A percentile compares a stretch with the other conserved stretches of the same genome.
phyloP scores from a whole-genome alignment of 2,888 invertebrate species.

The Lobophora halterata region DNA sequence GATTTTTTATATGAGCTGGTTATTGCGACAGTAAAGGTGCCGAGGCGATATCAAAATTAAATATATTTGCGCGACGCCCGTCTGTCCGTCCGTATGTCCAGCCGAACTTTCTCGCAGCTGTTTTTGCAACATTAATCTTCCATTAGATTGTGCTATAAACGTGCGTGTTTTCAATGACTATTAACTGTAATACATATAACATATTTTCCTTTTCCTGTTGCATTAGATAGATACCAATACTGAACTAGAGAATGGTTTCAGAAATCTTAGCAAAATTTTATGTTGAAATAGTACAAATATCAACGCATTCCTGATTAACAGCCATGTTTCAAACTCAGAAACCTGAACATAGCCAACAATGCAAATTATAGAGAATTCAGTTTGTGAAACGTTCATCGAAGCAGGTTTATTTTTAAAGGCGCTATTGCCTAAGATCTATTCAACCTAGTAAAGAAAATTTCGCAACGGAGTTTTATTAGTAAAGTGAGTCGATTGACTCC shows the following conservation, averaged over 20 bases:
- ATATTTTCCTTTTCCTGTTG: slow-evolving; percentile 10
- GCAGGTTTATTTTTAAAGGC: slow-evolving; percentile 20
- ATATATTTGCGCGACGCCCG: slow-evolving; percentile 46
- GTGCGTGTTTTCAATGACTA: background rate
- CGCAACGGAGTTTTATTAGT: slow-evolving; percentile 25
- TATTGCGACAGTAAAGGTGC: slow-evolving; percentile 39
- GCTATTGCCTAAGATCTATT: slow-evolving; percentile 28
- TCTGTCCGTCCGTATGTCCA: slow-evolving; percentile 48
- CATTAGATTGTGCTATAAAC: slow-evolving; percentile 29
- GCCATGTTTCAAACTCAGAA: slow-evolving; percentile 3
- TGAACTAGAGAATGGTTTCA: no score
- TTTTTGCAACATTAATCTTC: slow-evolving; percentile 43
- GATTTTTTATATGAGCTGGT: slow-evolving; percentile 33
- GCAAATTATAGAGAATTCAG: slow-evolving; percentile 1
- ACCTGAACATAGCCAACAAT: slow-evolving; percentile 11
- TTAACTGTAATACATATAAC: slow-evolving; percentile 3
- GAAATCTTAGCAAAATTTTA: no score
- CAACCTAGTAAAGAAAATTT: slow-evolving; percentile 25
- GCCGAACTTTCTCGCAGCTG: slow-evolving; percentile 53
- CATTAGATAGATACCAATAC: no score
- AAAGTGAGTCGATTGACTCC: slow-evolving; percentile 16
- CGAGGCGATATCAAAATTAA: slow-evolving; percentile 58
- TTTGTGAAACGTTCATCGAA: slow-evolving; percentile 14
- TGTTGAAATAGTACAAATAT: no score
- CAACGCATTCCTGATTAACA: background rate